A percentile compares a stretch with the other conserved stretches of the same genome.
Evolutionary conservation across 1,140 invertebrate species (phyloP).

Genomic region (Drosophila melanica): DNA sequence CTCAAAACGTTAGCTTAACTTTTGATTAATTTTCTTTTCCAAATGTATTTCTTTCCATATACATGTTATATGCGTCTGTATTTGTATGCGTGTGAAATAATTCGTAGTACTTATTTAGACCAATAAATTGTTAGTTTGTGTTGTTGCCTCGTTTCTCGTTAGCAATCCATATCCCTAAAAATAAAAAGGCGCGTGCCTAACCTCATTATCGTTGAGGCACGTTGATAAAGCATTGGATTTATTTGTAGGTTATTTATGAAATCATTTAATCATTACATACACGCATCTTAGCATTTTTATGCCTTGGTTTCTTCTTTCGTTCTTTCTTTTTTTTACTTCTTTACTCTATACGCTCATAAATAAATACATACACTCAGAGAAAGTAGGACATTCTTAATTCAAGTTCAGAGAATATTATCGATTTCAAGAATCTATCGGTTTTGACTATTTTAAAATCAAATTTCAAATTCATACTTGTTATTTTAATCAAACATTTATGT

Average conservation of each 20-base stretch:
- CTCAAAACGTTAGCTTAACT: not conserved
- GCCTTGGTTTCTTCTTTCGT: slow-evolving; percentile 5
- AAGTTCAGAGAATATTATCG: too few species aligned
- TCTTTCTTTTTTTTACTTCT: not conserved
- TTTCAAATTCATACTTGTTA: too few species aligned
- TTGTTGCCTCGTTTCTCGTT: not conserved
- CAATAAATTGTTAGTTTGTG: not conserved
- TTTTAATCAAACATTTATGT: too few species aligned
- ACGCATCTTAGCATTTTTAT: not conserved
- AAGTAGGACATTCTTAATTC: too few species aligned
- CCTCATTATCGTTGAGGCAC: not conserved
- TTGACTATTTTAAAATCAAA: too few species aligned
- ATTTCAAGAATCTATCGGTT: too few species aligned
- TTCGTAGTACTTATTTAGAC: not conserved
- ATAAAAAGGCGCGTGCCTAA: not conserved
- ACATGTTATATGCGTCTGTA: not conserved
- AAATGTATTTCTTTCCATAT: not conserved
- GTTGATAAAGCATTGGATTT: not conserved
- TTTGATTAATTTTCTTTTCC: not conserved
- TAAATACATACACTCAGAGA: not conserved
- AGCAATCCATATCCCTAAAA: not conserved
- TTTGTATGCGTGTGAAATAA: not conserved
- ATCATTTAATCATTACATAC: slow-evolving; percentile 8
- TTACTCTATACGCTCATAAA: not conserved
- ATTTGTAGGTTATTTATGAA: not conserved